Conservation (phyloP, 2,888 invertebrate genomes). For the Lomographa bimaculata region DNA sequence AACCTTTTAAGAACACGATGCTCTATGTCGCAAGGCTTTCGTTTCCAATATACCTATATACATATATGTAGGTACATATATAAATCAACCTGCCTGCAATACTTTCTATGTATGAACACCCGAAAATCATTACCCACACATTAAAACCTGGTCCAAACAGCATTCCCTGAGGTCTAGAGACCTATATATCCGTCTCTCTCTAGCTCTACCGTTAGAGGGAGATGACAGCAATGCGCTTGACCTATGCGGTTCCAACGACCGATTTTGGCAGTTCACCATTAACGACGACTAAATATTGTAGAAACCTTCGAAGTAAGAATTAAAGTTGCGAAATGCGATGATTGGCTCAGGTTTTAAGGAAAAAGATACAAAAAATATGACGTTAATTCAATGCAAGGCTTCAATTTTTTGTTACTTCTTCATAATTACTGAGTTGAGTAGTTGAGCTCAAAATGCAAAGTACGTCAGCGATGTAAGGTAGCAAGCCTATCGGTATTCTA, state of each 20-base stretch:
- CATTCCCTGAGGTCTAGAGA: conserved; percentile 62
- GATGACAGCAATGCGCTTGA: conserved; percentile 58
- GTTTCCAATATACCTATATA: conserved; percentile 1
- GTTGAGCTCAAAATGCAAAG: too few relatives aligned
- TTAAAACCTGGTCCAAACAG: conserved; percentile 48
- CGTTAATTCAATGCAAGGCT: too few relatives aligned
- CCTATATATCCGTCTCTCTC: conserved; percentile 43
- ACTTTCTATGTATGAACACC: conserved; percentile 32
- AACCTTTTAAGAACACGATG: background rate
- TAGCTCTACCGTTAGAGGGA: conserved; percentile 34
- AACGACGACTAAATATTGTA: conserved; percentile 1
- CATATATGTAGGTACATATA: background rate
- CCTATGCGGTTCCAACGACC: conserved; percentile 61
- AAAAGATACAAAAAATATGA: too few relatives aligned
- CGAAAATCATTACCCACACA: conserved; percentile 52
- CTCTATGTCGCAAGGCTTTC: conserved; percentile 10
- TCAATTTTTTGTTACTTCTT: too few relatives aligned
- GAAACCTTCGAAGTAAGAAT: conserved; percentile 1
- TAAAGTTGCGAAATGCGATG: background rate
- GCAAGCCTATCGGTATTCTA: too few relatives aligned
- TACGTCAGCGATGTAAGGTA: too few relatives aligned
- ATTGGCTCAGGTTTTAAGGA: background rate
- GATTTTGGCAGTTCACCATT: conserved; percentile 57
- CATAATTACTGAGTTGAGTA: too few relatives aligned
- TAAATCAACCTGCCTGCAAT: conserved; percentile 20